Percentiles rank a stretch among this genome's conserved stretches.
Evolutionary conservation across 2,888 invertebrate genomes (phyloP).

Genomic region (Venusia cambrica): DNA sequence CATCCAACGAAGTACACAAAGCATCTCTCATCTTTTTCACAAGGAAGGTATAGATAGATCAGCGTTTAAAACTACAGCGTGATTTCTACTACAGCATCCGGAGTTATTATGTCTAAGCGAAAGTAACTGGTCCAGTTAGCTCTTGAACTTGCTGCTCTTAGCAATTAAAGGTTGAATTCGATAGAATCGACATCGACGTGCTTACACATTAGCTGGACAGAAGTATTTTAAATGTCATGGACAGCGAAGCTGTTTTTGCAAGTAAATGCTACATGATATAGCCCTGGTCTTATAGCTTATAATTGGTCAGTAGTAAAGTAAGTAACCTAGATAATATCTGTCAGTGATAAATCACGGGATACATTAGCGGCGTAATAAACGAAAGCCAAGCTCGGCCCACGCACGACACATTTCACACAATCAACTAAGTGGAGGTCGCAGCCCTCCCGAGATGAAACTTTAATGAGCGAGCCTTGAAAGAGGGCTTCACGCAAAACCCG

Average conservation of each 20-base stretch:
- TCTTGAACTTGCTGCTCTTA: not conserved
- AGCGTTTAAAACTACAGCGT: too few relatives aligned
- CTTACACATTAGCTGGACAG: too few relatives aligned
- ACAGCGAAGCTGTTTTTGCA: constrained; percentile 8
- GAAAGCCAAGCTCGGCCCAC: constrained; percentile 22
- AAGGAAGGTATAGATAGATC: too few relatives aligned
- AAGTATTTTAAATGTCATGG: constrained; percentile 14
- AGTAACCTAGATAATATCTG: constrained; percentile 21
- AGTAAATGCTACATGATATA: too few relatives aligned
- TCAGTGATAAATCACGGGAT: constrained; percentile 26
- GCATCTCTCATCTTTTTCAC: too few relatives aligned
- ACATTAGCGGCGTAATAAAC: constrained; percentile 29
- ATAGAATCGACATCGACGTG: too few relatives aligned
- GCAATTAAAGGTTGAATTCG: too few relatives aligned
- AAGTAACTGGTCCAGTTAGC: not conserved
- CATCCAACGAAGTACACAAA: too few relatives aligned
- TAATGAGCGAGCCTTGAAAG: constrained; percentile 30
- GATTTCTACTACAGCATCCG: not conserved
- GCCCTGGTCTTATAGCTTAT: too few relatives aligned
- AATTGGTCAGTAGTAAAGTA: constrained; percentile 17
- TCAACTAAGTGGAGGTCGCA: constrained; percentile 24
- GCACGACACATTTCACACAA: constrained; percentile 29
- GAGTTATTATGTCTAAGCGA: constrained; percentile 1
- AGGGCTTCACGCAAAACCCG: constrained; percentile 25
- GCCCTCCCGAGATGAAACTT: constrained; percentile 33